These are phyloP conservation scores for Zoanthus gigantus DNA, from an alignment of 92 coral and sea anemone species.

Conservation along the genomic window DNA sequence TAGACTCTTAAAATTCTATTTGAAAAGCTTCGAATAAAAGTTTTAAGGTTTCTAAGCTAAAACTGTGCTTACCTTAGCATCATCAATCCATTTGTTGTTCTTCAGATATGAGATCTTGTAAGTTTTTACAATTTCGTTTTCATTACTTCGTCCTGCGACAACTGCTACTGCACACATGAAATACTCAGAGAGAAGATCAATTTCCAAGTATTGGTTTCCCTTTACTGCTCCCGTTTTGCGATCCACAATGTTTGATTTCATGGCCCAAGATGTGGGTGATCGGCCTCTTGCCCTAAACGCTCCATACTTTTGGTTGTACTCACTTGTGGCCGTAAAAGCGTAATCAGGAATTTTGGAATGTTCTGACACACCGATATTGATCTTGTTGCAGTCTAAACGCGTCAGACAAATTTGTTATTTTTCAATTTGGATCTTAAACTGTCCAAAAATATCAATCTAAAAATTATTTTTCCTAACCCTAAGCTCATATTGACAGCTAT, in stretches of 20 bases:
- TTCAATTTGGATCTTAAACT: neutral
- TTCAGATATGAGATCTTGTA: slow-evolving; percentile 6
- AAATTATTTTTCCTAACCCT: too few relatives aligned
- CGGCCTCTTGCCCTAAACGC: neutral
- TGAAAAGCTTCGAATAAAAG: too few relatives aligned
- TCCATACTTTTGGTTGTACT: neutral
- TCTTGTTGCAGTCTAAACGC: slow-evolving; percentile 31
- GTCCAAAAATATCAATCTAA: too few relatives aligned
- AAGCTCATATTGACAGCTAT: too few relatives aligned
- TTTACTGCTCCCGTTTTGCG: neutral
- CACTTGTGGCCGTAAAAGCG: neutral
- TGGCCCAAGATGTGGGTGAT: neutral
- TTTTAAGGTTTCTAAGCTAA: too few relatives aligned
- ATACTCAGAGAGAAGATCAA: slow-evolving; percentile 1
- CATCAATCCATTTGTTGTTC: neutral
- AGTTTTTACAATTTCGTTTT: neutral
- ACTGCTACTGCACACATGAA: slow-evolving; percentile 21
- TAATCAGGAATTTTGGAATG: slow-evolving; percentile 17
- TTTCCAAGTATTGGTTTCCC: slow-evolving; percentile 2
- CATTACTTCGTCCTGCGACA: neutral
- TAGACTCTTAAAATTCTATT: too few relatives aligned
- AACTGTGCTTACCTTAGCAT: neutral
- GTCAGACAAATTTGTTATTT: neutral
- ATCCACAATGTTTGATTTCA: neutral
- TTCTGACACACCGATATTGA: slow-evolving; percentile 6